Percentiles rank a stretch among this genome's conserved stretches.
Evolutionary conservation across 2,888 invertebrate genomes (phyloP).

Genomic region (Sphaerophoria taeniata): DNA sequence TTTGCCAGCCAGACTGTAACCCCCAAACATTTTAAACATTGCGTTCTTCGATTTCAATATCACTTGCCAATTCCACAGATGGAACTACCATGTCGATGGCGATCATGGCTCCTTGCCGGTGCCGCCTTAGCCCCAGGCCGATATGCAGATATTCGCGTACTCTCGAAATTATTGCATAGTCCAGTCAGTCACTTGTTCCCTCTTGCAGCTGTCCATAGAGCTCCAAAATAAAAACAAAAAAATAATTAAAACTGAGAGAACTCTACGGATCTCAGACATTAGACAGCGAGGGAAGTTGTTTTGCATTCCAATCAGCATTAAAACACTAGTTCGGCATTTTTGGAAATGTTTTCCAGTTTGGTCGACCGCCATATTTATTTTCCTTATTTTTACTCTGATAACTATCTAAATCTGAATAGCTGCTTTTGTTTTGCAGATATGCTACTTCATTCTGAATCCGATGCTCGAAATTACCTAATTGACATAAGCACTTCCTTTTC

Average conservation of each 20-base stretch:
- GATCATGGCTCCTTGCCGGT: constrained; percentile 19
- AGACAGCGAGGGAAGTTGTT: constrained; percentile 28
- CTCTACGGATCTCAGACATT: constrained; percentile 13
- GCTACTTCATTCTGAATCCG: constrained; percentile 15
- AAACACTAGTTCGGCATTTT: constrained; percentile 56
- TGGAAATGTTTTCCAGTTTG: constrained; percentile 48
- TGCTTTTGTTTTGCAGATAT: constrained; percentile 58
- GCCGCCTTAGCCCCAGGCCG: constrained; percentile 29
- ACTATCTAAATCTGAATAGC: constrained; percentile 28
- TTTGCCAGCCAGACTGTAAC: constrained; percentile 33
- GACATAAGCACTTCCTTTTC: constrained; percentile 70
- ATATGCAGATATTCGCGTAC: neutral
- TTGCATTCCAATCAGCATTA: constrained; percentile 65
- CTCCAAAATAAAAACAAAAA: constrained; percentile 11
- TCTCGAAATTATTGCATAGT: constrained; percentile 34
- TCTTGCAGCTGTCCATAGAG: constrained; percentile 17
- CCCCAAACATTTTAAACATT: constrained; percentile 5
- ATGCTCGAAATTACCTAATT: constrained; percentile 66
- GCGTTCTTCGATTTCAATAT: constrained; percentile 52
- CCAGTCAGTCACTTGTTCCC: neutral
- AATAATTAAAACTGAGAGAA: constrained; percentile 52
- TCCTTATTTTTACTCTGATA: constrained; percentile 13
- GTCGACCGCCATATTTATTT: constrained; percentile 32
- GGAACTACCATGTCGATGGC: constrained; percentile 35
- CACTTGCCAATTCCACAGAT: constrained; percentile 58